Base-by-base conservation (phyloP, 2,113 vertebrate species). In the Ursus arctos region DNA sequence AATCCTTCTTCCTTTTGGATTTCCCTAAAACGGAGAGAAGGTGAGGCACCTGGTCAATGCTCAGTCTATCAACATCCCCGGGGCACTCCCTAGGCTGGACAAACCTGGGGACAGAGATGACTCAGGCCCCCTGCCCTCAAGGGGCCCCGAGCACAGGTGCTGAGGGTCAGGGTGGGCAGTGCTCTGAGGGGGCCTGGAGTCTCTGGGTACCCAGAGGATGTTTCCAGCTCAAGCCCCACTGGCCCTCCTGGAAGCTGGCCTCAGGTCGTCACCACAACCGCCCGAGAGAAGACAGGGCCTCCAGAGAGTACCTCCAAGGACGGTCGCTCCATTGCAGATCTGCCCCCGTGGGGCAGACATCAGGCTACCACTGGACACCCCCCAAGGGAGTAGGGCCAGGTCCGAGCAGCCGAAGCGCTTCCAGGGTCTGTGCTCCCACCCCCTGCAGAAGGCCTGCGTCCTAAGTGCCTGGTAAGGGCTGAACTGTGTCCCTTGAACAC, bases 1-100 rank as follows among this genome's bases (percentile, higher is more conserved):
- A 97, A 11, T 98, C 99, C 67, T 98, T 98, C 85, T 98, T 99
- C 97, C 98, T 99, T 98, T 97, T 99, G 96, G 98, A 53, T 97
- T 99, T 99, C 93, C 96, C 99, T 99, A 83, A 22, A 98, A 97
- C n/a, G 55, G 69, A 98, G 80, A 74, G 81, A 33, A 59, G 18
- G 53, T 0, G 0, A 53, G 43, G 15, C 4, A 0, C 49, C 79
- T 49, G 40, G 22, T 84, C 43, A 81, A 26, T 49, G 7, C 26
- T 57, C 15, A 18, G 31, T 40, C 22, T 36, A 49, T 26, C 59
- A 10, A 19, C 1, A 14, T 43, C 36, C 26, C 53, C 63, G 28
- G 24, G 4, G 8, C 7, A 63, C n/a, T 7, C 36, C 16, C 2
- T 1, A 7, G 36, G 51, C 51, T 31, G 4, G 63, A 12, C 72